These are phyloP conservation scores for Dryoscopus gambensis DNA, from an alignment of 2,113 vertebrate genomes.

Conservation along the genomic window DNA sequence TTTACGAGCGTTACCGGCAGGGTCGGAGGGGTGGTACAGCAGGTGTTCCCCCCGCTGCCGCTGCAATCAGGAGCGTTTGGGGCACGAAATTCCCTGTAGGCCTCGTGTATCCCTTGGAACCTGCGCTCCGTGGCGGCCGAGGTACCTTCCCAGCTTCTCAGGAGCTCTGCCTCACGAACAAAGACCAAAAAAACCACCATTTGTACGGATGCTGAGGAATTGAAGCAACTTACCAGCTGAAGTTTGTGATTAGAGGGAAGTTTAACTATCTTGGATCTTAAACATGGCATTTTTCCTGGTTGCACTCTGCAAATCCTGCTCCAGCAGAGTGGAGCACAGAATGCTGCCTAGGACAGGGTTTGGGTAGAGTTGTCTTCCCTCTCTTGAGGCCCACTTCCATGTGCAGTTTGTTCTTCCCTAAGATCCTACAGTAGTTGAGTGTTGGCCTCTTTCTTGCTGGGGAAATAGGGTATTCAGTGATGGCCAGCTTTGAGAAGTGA, in stretches of 20 bases:
- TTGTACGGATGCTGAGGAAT: neutral
- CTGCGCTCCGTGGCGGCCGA: neutral
- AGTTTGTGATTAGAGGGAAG: neutral
- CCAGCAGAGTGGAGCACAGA: neutral
- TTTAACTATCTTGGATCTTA: neutral
- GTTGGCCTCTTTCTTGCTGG: neutral
- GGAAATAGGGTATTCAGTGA: neutral
- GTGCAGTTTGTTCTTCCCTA: neutral
- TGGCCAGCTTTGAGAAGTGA: neutral
- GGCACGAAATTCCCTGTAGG: neutral
- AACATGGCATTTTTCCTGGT: neutral
- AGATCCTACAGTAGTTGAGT: neutral
- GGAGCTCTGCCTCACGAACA: neutral
- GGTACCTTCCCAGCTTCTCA: neutral
- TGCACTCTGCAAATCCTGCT: neutral
- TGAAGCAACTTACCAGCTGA: neutral
- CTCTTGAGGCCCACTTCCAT: neutral
- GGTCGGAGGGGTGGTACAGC: neutral
- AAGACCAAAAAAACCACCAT: neutral
- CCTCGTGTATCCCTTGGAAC: slow-evolving; percentile 13
- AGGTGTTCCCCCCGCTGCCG: neutral
- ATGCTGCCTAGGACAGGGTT: neutral
- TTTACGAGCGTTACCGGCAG: neutral
- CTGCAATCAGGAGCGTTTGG: neutral
- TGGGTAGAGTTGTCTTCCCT: neutral